A percentile compares a stretch with the other conserved stretches of the same genome.
Conservation (phyloP, 1,140 invertebrate genomes). For the Aradophagus sp. region DNA sequence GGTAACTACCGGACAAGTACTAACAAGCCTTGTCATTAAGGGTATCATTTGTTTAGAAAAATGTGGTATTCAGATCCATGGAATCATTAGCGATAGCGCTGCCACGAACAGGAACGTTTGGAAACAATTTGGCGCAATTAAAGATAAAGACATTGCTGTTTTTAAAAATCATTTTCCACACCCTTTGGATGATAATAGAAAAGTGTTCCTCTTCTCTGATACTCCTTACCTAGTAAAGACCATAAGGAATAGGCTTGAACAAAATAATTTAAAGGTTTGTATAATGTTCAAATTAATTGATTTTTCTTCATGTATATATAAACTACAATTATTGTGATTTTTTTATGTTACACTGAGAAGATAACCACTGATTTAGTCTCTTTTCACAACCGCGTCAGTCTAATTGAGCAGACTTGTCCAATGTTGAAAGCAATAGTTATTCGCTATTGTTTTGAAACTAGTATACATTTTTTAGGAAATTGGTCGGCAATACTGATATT, state of each 20-base stretch:
- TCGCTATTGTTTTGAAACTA: too few species aligned
- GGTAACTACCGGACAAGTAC: not conserved
- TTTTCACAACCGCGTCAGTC: too few species aligned
- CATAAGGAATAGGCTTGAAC: slow-evolving; percentile 4
- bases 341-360: too few species aligned
- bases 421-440: too few species aligned
- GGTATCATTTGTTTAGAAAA: slow-evolving; percentile 2
- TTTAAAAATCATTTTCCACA: not conserved
- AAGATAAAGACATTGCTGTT: not conserved
- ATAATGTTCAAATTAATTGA: slow-evolving; percentile 1
- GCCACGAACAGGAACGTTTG: not conserved
- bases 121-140: slow-evolving; percentile 1
- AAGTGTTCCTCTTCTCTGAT: not conserved
- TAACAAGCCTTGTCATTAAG: not conserved
- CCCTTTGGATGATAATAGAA: not conserved
- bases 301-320: not conserved
- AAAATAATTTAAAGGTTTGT: slow-evolving; percentile 5
- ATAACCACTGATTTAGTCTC: too few species aligned
- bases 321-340: too few species aligned
- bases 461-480: too few species aligned
- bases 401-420: too few species aligned
- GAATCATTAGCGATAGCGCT: not conserved
- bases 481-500: too few species aligned
- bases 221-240: slow-evolving; percentile 1
- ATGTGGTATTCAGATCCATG: slow-evolving; percentile 1